Base-by-base conservation (phyloP, 2,113 vertebrate genomes). In the Monarcha castaneiventris region DNA sequence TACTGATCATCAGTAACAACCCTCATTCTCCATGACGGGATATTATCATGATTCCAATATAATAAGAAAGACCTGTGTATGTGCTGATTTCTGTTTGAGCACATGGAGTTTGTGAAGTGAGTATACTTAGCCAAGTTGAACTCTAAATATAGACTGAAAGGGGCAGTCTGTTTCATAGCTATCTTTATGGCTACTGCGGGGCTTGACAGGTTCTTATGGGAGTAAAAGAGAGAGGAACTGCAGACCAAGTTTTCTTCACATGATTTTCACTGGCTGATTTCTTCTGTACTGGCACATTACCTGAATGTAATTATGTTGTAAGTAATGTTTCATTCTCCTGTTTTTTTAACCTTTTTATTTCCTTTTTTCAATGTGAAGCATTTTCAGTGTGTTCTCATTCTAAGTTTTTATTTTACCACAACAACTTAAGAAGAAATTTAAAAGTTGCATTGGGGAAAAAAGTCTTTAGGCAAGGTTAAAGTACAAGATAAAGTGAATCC, bases 61-160 rank as follows among this genome's bases (percentile, higher is more conserved):
- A 54, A 30, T 76, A n/a, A 69, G 33, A 30, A 66, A 55, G 20
- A 84, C 6, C 56, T 39, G 29, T 82, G 2, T 39, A 20, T 37
- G 18, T 43, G 33, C 43, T 74, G 61, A 33, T 84, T 81, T 86
- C n/a, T 80, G 73, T 84, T 81, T 55, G 58, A 95, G 73, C 20
- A 79, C 77, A 49, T 90, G 16, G 30, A 39, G 79, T 61, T 16
- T 77, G 90, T 66, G 74, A 83, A 95, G 93, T 67, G 81, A 69
- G 33, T 64, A 27, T 72, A 30, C 72, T 95, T 89, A 77, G 96
- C 96, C 96, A 69, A 95, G 95, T 39, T 82, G 61, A 94, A 78
- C 33, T 81, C 97, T 97, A 98, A 97, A 98, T 97, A 97, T 96
- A 97, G 96, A 95, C 39, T 49, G 84, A 77, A 87, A 90, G 73